Evolutionary conservation across 2,113 vertebrate genomes (phyloP), one percentile per base, ranked within the genome.

Genomic region (Nerophis lumbriciformis): DNA sequence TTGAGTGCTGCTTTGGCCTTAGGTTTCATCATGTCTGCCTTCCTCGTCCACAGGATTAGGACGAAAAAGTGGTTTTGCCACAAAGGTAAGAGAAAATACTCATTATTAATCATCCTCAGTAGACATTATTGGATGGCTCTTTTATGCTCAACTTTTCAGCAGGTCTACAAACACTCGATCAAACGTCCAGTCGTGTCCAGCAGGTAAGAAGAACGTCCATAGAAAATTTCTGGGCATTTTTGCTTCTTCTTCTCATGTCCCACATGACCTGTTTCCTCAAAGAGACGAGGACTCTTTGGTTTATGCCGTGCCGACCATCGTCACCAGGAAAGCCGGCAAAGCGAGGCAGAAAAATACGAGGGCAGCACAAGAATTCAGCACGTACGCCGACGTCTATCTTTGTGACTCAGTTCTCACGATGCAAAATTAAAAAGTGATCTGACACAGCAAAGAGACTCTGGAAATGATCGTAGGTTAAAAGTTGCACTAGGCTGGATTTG

Each of bases 251-350:
- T 19, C 9, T 37, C 1, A 10, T 56, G 8, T 10, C 9, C 4
- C n/a, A 1, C 0, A 9, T 9, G 19, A 39, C 16, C 6, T 54
- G 7, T 62, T 62, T 65, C 3, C 0, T 59, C 72, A 81, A 75
- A 38, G 19, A 59, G 37, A 51, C 8, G 57, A 62, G 2, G 9
- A 19, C 39, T 3, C 19, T 4, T 6, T 81, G 0, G 0, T 8
- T 53, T 81, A 81, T 65, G 65, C 66, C 21, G 53, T 64, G 35
- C 39, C 69, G 51, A 57, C 2, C 1, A 63, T 81, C 7, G 60
- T 9, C 0, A 50, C 0, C 1, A 65, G 15, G 47, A 68, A 58
- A 51, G 2, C 49, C 16, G 0, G 2, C 6, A 50, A 47, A 53
- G 13, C 19, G 15, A 0, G 37, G 28, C 57, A n/a, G 48, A 53